Evolutionary conservation across 2,113 vertebrate genomes (phyloP), one percentile per base, ranked within the genome.

Genomic region (Phaetusa simplex): DNA sequence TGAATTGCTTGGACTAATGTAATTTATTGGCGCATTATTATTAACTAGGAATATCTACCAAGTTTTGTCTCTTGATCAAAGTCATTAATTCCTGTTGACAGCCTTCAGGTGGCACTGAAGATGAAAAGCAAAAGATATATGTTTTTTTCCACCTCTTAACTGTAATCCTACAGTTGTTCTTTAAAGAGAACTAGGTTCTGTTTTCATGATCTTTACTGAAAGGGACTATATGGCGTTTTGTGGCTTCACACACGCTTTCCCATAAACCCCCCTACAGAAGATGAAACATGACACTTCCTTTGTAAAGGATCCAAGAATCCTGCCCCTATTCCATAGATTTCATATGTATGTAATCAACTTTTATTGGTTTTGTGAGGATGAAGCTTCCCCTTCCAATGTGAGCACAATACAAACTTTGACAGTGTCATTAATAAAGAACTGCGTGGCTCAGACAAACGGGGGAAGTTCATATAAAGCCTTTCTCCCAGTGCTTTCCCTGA

Each of bases 311-410:
- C 97, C 97, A 97, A 96, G 94, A 95, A 95, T 94, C 93, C 89
- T 95, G 26, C 66, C 86, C 90, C 83, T 91, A 73, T 91, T 96
- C 92, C 95, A 90, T 96, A 96, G 91, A 72, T 93, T 93, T 97
- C 97, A 94, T 97, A 91, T 97, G 95, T 84, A 95, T 97, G 86
- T 53, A 97, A 98, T 98, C 97, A 98, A 91, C 81, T 97, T 97
- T 97, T 96, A 97, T 90, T 97, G 95, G 91, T 78, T 98, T 97
- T 97, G 73, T 77, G 61, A 97, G 90, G 70, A 77, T 93, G 74
- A 94, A 91, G 69, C 70, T 97, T 96, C 94, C 43, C n/a, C 18
- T 83, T 93, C 96, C 93, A 95, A 70, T 82, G 50, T 65, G 74
- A 97, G 88, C 93, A 91, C 91, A 96, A 59, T 86, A 70, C 59